A percentile compares a stretch with the other conserved stretches of the same genome.
Evolutionary conservation across 2,888 invertebrate species (phyloP).

Genomic region (Papilio protenor): DNA sequence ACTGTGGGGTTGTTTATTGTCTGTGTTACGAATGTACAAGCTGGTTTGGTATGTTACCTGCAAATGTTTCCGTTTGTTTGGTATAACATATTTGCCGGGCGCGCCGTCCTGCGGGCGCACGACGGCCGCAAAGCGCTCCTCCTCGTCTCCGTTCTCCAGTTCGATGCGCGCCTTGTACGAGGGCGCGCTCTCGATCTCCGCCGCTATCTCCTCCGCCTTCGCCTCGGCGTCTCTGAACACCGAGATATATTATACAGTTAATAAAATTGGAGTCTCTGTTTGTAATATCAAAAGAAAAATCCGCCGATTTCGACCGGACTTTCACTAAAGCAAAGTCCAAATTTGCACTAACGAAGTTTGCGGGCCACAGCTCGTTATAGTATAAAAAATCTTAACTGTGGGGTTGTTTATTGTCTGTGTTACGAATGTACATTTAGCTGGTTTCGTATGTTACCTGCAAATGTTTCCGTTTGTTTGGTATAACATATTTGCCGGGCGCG

Average conservation of each 20-base stretch:
- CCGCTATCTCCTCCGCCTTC: slow-evolving; percentile 95
- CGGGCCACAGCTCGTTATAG: too few species aligned
- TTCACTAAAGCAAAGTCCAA: too few species aligned
- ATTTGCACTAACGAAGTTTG: too few species aligned
- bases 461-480: slow-evolving; percentile 91
- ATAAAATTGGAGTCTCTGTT: too few species aligned
- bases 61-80: slow-evolving; percentile 89
- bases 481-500: slow-evolving; percentile 88
- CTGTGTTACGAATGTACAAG: not conserved
- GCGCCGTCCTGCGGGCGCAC: slow-evolving; percentile 82
- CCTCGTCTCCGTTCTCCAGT: slow-evolving; percentile 97
- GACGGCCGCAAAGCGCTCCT: slow-evolving; percentile 94
- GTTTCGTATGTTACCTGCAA: slow-evolving; percentile 64
- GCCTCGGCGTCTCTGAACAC: slow-evolving; percentile 88
- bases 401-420: not conserved
- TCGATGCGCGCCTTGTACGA: slow-evolving; percentile 92
- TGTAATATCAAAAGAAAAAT: too few species aligned
- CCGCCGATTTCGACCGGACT: too few species aligned
- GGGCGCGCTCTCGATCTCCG: slow-evolving; percentile 95
- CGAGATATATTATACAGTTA: too few species aligned
- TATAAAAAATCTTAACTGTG: too few species aligned
- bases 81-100: slow-evolving; percentile 89
- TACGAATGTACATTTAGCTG: not conserved
- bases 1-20: not conserved
- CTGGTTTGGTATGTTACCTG: slow-evolving; percentile 60